These are phyloP conservation scores for Chloromyia formosa DNA, from an alignment of 2,888 invertebrate species.

Conservation along the genomic window DNA sequence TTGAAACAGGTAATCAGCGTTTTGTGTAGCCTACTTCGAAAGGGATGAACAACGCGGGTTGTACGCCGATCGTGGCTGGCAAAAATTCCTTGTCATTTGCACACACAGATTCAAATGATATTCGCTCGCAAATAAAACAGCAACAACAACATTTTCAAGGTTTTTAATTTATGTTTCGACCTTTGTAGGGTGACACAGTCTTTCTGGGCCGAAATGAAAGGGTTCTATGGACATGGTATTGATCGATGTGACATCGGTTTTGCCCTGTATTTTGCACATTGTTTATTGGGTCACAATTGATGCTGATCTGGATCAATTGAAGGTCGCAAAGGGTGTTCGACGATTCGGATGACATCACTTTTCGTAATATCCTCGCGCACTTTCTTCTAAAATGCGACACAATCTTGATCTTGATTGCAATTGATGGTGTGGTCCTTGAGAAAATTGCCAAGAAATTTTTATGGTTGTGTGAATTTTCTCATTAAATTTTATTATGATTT, in stretches of 20 bases:
- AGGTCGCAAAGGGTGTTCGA: conserved; percentile 28
- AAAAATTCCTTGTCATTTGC: conserved; percentile 15
- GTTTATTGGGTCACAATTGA: conserved; percentile 46
- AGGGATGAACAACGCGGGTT: conserved; percentile 26
- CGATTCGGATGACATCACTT: conserved; percentile 40
- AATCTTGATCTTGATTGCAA: conserved; percentile 42
- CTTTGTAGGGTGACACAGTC: background rate
- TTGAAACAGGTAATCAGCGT: conserved; percentile 49
- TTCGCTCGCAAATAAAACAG: background rate
- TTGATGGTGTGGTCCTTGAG: conserved; percentile 46
- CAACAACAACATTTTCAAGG: background rate
- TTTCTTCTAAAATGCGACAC: no score
- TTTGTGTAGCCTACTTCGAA: conserved; percentile 37
- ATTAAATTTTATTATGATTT: conserved; percentile 49
- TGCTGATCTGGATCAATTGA: conserved; percentile 46
- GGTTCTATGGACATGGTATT: conserved; percentile 18
- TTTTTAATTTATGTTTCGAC: conserved; percentile 40
- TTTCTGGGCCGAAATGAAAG: background rate
- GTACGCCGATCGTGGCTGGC: conserved; percentile 23
- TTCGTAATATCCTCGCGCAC: background rate
- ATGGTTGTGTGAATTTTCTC: conserved; percentile 51
- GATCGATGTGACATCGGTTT: conserved; percentile 42
- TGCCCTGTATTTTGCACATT: conserved; percentile 48
- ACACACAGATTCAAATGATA: conserved; percentile 26
- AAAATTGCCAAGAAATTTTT: conserved; percentile 45